Base-by-base conservation (phyloP, 2,797 vertebrate genomes). In the Australoheros facetus region DNA sequence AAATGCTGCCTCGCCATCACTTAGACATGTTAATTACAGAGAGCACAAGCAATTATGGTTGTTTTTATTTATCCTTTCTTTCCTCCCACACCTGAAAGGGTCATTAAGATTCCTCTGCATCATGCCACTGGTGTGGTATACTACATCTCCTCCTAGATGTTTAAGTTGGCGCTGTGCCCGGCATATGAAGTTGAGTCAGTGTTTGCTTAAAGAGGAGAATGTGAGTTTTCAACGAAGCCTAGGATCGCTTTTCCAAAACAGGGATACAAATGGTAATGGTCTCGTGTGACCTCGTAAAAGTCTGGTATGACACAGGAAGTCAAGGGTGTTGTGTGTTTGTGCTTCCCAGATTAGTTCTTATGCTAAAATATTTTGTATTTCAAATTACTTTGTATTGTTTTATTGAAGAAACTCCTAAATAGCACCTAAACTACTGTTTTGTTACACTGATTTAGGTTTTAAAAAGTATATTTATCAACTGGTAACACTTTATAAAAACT, bases 21-120 rank as follows among this genome's bases (percentile, higher is more conserved):
- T 82, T 79, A 87, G 90, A 89, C 88, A 37, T 73, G 69, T 59
- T 93, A 93, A 94, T 94, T 93, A 90, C 73, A 91, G 87, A 87
- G 80, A 32, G 66, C 71, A 83, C 72, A 51, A 80, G 86, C 83
- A 88, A 85, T 91, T 88, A 88, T 73, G 56, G 73, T 13, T 78
- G 72, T 80, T 87, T 91, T 89, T 80, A 21, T 69, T 69, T 69
- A 69, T 30, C 62, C 62, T 59, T 32, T 74, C 83, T 45, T 5
- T 69, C 66, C 56, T 72, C 73, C 56, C 81, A 86, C 93, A 94
- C 91, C 91, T 93, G 90, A 77, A 48, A 70, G 62, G 87, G 79
- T 72, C n/a, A 77, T 90, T 89, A 92, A 71, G 56, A 86, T 82
- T 81, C 74, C 56, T 90, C 62, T 77, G 60, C 78, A 86, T 87